Evolutionary conservation across 2,888 invertebrate species (phyloP).

Genomic region (Theretra japonica): DNA sequence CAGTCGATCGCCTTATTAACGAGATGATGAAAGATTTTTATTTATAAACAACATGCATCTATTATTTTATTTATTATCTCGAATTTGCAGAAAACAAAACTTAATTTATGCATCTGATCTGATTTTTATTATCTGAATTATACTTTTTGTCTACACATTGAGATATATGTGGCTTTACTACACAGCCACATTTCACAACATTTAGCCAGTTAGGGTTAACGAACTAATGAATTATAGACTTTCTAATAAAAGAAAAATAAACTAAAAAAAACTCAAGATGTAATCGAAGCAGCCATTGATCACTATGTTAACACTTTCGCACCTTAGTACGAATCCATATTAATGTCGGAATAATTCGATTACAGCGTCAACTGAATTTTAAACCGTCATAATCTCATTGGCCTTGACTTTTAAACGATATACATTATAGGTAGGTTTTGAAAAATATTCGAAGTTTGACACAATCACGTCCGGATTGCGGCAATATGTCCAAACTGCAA

Average conservation of each 20-base stretch:
- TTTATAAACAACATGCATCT: background rate
- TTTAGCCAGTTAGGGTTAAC: too few species aligned
- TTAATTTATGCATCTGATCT: too few species aligned
- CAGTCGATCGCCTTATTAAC: background rate
- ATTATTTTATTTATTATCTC: too few species aligned
- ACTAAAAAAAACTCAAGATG: background rate
- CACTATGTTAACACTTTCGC: background rate
- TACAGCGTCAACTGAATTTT: constrained; percentile 20
- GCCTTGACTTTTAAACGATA: background rate
- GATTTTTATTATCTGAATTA: too few species aligned
- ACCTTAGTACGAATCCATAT: constrained; percentile 9
- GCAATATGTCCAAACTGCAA: background rate
- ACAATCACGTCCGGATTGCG: background rate
- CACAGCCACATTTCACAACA: too few species aligned
- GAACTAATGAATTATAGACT: background rate
- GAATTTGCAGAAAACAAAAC: too few species aligned
- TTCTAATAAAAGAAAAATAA: background rate
- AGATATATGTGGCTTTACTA: too few species aligned
- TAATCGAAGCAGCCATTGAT: background rate
- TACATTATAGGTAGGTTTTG: background rate
- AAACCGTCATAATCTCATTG: background rate
- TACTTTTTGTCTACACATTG: too few species aligned
- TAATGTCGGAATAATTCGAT: constrained; percentile 9
- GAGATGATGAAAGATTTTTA: background rate
- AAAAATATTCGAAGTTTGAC: background rate